These are phyloP conservation scores for Menidia beryllina DNA, from an alignment of 2,113 vertebrate species.

Conservation along the genomic window DNA sequence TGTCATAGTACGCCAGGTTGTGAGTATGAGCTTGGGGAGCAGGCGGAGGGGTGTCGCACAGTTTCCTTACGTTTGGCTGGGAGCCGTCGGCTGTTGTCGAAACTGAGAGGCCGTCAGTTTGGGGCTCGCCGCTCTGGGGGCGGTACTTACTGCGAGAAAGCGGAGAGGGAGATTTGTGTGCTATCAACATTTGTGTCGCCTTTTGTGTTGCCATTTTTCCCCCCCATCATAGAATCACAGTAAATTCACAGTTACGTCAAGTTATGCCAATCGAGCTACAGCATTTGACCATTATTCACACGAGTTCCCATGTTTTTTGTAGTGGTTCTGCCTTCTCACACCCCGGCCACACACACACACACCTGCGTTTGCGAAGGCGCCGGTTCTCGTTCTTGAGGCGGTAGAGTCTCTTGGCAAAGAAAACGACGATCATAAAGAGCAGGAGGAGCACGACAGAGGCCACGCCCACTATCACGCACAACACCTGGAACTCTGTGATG, in stretches of 20 bases:
- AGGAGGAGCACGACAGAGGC: constrained; percentile 88
- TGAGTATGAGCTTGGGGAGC: constrained; percentile 83
- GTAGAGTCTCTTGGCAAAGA: constrained; percentile 97
- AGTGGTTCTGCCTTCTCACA: constrained; percentile 16
- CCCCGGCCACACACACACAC: constrained; percentile 68
- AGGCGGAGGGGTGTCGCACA: constrained; percentile 76
- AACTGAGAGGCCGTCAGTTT: constrained; percentile 96
- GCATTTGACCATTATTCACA: too few species aligned
- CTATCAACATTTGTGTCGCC: constrained; percentile 31
- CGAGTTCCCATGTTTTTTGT: too few species aligned
- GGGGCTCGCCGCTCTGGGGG: constrained; percentile 89
- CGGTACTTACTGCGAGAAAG: constrained; percentile 85
- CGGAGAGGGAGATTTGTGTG: constrained; percentile 17
- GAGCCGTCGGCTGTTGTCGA: constrained; percentile 97
- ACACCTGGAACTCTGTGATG: constrained; percentile 96
- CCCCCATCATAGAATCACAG: neutral
- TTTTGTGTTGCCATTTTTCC: neutral
- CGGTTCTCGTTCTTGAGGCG: constrained; percentile 94
- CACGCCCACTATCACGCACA: constrained; percentile 92
- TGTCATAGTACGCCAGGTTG: constrained; percentile 86
- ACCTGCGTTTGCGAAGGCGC: constrained; percentile 94
- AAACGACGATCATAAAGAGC: constrained; percentile 97
- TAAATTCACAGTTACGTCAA: neutral
- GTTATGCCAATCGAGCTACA: neutral
- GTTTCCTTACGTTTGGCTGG: constrained; percentile 97